Percentiles rank a stretch among this genome's conserved stretches.
These are phyloP conservation scores for Cryptus armator DNA, from an alignment of 2,888 invertebrate genomes.

Conservation along the genomic window DNA sequence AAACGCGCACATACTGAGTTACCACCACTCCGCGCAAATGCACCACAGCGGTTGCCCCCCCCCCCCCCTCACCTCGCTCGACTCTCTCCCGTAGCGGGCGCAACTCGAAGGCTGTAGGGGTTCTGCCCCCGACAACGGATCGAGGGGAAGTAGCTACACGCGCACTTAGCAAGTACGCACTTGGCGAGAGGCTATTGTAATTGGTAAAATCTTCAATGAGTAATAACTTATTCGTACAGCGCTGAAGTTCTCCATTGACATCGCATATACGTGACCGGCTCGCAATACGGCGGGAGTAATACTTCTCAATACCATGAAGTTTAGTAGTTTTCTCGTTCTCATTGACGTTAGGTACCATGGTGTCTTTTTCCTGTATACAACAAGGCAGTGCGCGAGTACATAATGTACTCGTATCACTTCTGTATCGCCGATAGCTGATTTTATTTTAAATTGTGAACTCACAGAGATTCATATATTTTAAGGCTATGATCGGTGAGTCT, in stretches of 20 bases:
- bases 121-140: too few species aligned
- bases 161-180: too few species aligned
- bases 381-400: too few species aligned
- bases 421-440: not conserved
- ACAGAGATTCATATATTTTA: slow-evolving; percentile 20
- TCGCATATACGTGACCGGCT: not conserved
- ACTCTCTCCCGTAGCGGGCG: not conserved
- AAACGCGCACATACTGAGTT: too few species aligned
- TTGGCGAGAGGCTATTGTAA: too few species aligned
- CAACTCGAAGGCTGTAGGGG: not conserved
- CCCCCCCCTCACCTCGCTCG: too few species aligned
- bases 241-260: slow-evolving; percentile 5
- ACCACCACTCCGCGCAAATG: too few species aligned
- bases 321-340: not conserved
- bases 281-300: not conserved
- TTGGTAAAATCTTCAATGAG: too few species aligned
- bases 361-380: not conserved
- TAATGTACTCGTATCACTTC: not conserved
- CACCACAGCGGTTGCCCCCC: too few species aligned
- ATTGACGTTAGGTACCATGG: not conserved
- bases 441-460: not conserved
- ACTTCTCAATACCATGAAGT: not conserved
- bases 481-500: slow-evolving; percentile 31
- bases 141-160: too few species aligned
- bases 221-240: not conserved